Evolutionary conservation across 2,797 vertebrate genomes (phyloP), one percentile per base, ranked within the genome.

Genomic region (Pelochelys cantorii): DNA sequence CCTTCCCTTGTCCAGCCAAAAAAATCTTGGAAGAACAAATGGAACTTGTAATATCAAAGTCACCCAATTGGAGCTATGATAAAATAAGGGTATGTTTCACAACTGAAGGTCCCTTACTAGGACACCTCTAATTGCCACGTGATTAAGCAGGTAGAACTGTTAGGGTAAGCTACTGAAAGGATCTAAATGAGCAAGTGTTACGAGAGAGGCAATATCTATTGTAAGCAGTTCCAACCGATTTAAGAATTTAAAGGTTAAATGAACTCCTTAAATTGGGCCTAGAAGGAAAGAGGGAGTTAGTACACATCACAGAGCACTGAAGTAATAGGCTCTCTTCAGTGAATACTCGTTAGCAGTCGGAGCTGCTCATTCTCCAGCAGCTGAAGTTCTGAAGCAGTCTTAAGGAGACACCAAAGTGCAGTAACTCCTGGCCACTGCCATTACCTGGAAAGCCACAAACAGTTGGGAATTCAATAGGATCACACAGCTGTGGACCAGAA

Each of bases 1-100:
- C 5, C 53, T 54, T 15, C 34, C 1, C 2, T 71, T 37, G 34
- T 81, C 81, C 77, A 92, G 94, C 83, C 86, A 93, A 93, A 95
- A 96, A 93, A 60, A 94, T 56, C 89, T 7, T 87, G 80, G 37
- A 80, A 86, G 81, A 93, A 55, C 86, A 85, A 93, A 92, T 1
- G 87, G 86, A 54, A 62, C 53, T 83, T 92, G 62, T 83, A 93
- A 80, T 65, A 86, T 86, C 52, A 83, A 89, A 82, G 29, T 53
- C 4, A 1, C 57, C 88, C 78, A 83, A 87, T 54, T 54, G 84
- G 42, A 95, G 74, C 62, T 75, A n/a, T 83, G 56, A 55, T 81
- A 62, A 91, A 94, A 80, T 79, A 81, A 77, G 93, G 90, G 79
- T 0, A 0, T 59, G 85, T 93, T 89, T 81, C 3, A 48, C 83